These are phyloP conservation scores for Philhelius pedissequus DNA, from an alignment of 2,888 invertebrate species.

Conservation along the genomic window DNA sequence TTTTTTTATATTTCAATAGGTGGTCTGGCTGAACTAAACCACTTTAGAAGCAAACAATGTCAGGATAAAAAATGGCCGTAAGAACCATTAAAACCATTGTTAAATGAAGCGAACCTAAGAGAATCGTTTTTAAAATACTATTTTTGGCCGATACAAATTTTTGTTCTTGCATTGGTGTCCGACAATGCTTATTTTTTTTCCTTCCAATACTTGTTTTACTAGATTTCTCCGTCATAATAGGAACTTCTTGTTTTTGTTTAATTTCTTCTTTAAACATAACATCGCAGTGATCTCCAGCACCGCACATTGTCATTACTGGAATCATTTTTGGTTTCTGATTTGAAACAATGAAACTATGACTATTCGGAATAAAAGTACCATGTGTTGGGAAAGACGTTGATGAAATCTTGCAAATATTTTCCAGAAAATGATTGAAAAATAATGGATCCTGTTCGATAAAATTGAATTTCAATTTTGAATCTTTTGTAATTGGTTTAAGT, in stretches of 20 bases:
- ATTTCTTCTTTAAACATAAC: background rate
- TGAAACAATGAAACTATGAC: background rate
- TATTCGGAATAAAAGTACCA: background rate
- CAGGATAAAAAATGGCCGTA: conserved; percentile 75
- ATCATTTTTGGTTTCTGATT: background rate
- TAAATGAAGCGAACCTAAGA: conserved; percentile 73
- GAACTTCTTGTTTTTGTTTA: background rate
- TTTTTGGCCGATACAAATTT: conserved; percentile 66
- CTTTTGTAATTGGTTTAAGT: conserved; percentile 69
- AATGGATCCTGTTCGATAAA: conserved; percentile 75
- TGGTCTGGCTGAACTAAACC: too few species aligned
- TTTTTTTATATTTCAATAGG: background rate
- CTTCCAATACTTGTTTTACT: conserved; percentile 34
- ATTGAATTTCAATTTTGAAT: conserved; percentile 71
- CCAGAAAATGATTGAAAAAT: conserved; percentile 73
- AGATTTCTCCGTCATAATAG: background rate
- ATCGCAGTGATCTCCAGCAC: conserved; percentile 41
- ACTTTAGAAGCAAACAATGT: conserved; percentile 70
- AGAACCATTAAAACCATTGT: conserved; percentile 73
- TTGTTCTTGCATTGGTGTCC: conserved; percentile 61
- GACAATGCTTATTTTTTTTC: conserved; percentile 22
- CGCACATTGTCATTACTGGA: background rate
- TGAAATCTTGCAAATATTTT: conserved; percentile 41
- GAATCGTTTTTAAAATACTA: conserved; percentile 71
- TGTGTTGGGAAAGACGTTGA: background rate